Conservation (phyloP, 1,140 invertebrate species). For the Bombus cullumanus region DNA sequence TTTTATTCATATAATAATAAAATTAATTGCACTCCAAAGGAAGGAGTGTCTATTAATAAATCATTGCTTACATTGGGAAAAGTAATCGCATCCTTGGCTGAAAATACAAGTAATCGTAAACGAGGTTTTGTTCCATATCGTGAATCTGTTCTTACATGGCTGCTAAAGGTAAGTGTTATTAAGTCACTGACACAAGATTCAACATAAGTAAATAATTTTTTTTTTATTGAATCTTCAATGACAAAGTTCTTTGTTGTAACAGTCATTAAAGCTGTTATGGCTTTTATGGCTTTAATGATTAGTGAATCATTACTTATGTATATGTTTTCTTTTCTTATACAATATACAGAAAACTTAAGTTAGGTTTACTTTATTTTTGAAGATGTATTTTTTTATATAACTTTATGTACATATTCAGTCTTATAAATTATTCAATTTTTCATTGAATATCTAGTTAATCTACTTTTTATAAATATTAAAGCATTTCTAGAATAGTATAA, state of each 20-base stretch:
- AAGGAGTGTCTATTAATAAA: constrained; percentile 91
- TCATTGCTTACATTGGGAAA: constrained; percentile 92
- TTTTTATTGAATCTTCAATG: constrained; percentile 9
- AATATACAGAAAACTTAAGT: not conserved
- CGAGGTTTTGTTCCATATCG: constrained; percentile 85
- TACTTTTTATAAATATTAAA: not conserved
- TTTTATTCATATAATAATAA: not conserved
- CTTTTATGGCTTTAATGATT: too few species aligned
- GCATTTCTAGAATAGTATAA: not conserved
- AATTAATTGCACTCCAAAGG: constrained; percentile 78
- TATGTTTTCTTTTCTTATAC: not conserved
- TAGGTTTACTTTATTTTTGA: not conserved
- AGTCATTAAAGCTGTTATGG: not conserved
- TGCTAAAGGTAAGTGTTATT: constrained; percentile 85
- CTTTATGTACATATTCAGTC: constrained; percentile 32
- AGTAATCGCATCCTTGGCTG: constrained; percentile 88
- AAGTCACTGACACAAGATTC: not conserved
- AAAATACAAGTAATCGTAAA: constrained; percentile 82
- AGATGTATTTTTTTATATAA: not conserved
- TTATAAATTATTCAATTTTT: constrained; percentile 32
- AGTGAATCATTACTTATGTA: not conserved
- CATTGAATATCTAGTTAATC: constrained; percentile 17
- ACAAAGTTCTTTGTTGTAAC: not conserved
- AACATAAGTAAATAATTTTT: not conserved
- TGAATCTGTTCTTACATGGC: constrained; percentile 91